Evolutionary conservation across 2,113 vertebrate species (phyloP), one percentile per base, ranked within the genome.

Genomic region (Scatophagus argus): DNA sequence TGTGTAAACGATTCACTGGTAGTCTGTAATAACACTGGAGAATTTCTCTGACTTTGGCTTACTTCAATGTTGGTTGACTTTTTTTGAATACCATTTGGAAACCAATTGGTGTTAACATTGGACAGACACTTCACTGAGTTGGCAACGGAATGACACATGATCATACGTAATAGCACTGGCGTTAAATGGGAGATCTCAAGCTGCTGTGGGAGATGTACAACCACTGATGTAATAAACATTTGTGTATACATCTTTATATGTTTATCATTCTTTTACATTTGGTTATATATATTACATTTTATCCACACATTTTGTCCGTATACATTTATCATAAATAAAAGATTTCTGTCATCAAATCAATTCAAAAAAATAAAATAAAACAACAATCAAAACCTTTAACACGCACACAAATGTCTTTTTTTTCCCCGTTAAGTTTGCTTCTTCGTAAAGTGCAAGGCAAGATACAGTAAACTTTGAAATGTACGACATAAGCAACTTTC

Each of bases 391-490:
- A 82, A 65, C 70, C 56, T 71, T 68, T 62, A 76, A 70, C 51
- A 61, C 70, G 72, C 82, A 81, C 43, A 58, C 82, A 88, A 43
- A 83, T 56, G 66, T 85, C 75, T 64, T 32, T 27, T 65, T n/a
- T 81, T 62, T 46, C 13, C 44, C 77, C 69, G 4, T 87, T 80
- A 81, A 89, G 84, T 92, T 90, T 87, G 86, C 89, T 58, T 91
- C 73, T 91, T 89, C 19, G 85, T 95, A 94, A 94, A 95, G 94
- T 94, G 94, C 95, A 94, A 94, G 92, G 93, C 90, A 89, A 92
- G 89, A 92, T 87, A 86, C 87, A 90, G 90, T 93, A 87, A 92
- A 91, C 90, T 91, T 82, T 90, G 92, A 94, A 94, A 95, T 93
- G 90, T 91, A 87, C 64, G 56, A 92, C 92, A 81, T 64, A 83